These are phyloP conservation scores for Brachionus koreanus DNA, from an alignment of 1,140 invertebrate species.

Conservation along the genomic window DNA sequence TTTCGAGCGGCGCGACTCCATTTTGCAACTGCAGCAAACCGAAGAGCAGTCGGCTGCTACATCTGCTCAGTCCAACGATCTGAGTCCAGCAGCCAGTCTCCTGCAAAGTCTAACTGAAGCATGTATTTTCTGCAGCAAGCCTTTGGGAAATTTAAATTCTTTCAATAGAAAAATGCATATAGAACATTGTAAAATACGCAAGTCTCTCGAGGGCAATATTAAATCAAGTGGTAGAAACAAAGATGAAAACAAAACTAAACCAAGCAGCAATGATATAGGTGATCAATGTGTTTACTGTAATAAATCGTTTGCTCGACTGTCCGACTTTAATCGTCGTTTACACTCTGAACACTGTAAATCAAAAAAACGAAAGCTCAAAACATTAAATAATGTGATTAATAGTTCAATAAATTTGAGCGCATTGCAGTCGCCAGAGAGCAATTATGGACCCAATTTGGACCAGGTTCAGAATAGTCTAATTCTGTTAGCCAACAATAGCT, in stretches of 20 bases:
- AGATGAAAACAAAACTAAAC: neutral
- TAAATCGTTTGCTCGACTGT: constrained; percentile 31
- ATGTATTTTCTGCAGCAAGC: constrained; percentile 24
- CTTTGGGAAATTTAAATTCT: constrained; percentile 8
- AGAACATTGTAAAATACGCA: constrained; percentile 33
- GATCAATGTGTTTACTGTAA: constrained; percentile 13
- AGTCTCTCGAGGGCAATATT: constrained; percentile 25
- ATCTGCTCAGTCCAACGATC: neutral
- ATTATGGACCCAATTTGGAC: neutral
- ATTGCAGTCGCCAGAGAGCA: neutral
- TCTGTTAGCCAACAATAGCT: neutral
- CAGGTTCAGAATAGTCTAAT: constrained; percentile 11
- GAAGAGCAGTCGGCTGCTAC: neutral
- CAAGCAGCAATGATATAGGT: neutral
- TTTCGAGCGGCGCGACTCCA: neutral
- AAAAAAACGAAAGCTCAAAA: constrained; percentile 35
- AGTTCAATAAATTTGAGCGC: neutral
- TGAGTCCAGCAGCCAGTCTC: neutral
- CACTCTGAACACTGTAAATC: constrained; percentile 36
- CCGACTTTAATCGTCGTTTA: neutral
- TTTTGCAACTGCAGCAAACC: neutral
- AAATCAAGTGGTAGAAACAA: neutral
- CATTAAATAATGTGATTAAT: neutral
- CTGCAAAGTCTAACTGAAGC: neutral
- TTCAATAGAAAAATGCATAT: constrained; percentile 39